Base-by-base conservation (phyloP, 2,888 invertebrate genomes). In the Chromoteleia sp. region DNA sequence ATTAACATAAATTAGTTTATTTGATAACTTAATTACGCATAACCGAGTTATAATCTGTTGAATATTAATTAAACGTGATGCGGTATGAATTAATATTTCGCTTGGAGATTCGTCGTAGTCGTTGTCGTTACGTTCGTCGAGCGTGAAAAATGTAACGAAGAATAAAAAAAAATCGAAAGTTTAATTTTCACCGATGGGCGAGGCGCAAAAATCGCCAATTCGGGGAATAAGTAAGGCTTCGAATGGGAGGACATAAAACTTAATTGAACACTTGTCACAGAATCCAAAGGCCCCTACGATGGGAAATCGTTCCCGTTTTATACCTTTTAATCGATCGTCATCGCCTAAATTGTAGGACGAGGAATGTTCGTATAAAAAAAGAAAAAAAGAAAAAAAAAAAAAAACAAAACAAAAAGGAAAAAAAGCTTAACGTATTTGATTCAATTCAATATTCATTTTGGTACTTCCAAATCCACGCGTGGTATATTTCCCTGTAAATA, bases 251-350 rank as follows among this genome's bases (percentile, higher is more conserved):
- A 58, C 41, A 39, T 58, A 58, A 58, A 58, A 58, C 58, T 58
- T 58, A 58, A 58, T 58, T 41, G 58, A 58, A 25, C 58, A 41
- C 41, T 41, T 58, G 58, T 58, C 58, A 58, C 58, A 21, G 43
- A 1, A 25, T 41, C 1, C 25, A 33, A 41, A 36, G 56, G 14
- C 1, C 36, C 21, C 36, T 19, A 12, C 41, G 25, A 12, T 19
- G 56, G 19, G 19, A 56, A 56, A 36, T 36, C 19, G 36, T 30
- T 8, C 19, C 29, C 33, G 14, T 61, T 61, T 61, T 30, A 61
- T 61, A 30, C 30, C 43, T 43, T 43, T 43, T 58, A 61, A 61
- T 61, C 59, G 59, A 61, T 61, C 59, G 43, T 1, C 41, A 17
- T 14, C 33, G 50, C 19, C 14, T 15, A 25, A 12, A 25, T 7